Evolutionary conservation across 2,113 vertebrate species (phyloP), one percentile per base, ranked within the genome.

Genomic region (Mus spicilegus): DNA sequence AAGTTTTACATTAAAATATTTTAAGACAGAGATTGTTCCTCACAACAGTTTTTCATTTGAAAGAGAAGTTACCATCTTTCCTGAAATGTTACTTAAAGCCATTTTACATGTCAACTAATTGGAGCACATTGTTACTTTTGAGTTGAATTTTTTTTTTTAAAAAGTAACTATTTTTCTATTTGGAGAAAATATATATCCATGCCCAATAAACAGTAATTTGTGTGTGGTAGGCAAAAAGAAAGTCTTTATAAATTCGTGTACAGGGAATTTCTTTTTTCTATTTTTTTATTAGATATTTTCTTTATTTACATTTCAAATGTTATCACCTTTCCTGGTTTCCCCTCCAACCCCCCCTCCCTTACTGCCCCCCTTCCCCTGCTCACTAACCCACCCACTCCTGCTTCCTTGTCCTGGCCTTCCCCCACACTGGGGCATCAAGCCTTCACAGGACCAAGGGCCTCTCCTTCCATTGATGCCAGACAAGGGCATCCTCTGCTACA

Each of bases 1-100:
- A 94, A 97, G 97, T 98, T 98, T 97, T 97, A 89, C 89, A 98
- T 98, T 98, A 97, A 96, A 90, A 95, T 95, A 61, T 89, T 96
- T 95, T 88, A 93, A 91, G 94, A 73, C 87, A 96, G 93, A 97
- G 97, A 94, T 94, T 94, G 78, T 80, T 93, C 72, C 63, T 93
- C 94, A 56, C 95, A 96, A 96, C 73, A 95, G 94, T 94, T 96
- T 97, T 96, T 93, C 89, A 96, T 97, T 97, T 96, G 93, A 85
- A 96, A 97, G 77, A 94, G 78, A 89, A 95, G 86, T 84, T 75
- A 65, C 92, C 85, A 91, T 16, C 1, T 95, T 94, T 96, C 82
- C 72, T 91, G 82, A 95, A 96, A 95, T 75, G 84, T 82, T 97
- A 94, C 81, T 97, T 96, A 95, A 96, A 87, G 70, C n/a, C 78